Base-by-base conservation (phyloP, 2,888 invertebrate genomes). In the Himalopsyche kuldschensis region DNA sequence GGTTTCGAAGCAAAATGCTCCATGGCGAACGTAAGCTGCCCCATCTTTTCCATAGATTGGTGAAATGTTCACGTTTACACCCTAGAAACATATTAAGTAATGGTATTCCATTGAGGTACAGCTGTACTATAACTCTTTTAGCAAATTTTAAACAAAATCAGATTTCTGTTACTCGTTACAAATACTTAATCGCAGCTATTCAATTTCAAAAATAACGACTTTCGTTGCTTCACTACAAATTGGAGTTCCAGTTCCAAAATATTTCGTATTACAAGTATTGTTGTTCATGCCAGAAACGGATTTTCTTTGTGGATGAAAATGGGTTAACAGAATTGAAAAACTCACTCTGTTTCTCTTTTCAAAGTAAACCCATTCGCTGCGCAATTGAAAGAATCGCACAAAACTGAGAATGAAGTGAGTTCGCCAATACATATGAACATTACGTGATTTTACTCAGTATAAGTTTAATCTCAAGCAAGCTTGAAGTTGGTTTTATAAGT, bases 1-100 rank as follows among this genome's bases (percentile, higher is more conserved):
- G 0, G 98, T 96, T 91, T 98, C 97, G 80, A 98, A 90, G 88
- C 97, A 97, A 88, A 98, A 94, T 2, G 96, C 96, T 0, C 95
- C 95, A 87, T 97, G 96, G 86, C 94, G 94, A 82, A 91, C 93
- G 88, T 98, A 98, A 17, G 88, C 87, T 0, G 93, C 92, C 0
- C 95, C 94, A 6, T 91, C 90, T 89, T 97, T 97, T 0, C 97
- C 98, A 10, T 88, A 85, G 41, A 96, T 89, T 0, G 94, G 92
- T 20, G 24, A 35, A 77, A 77, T 41, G 75, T n/a, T 75, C 32
- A 31, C 31, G 1, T 20, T 30, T 20, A 75, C 75, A 31, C 75
- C 75, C 75, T 75, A 32, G 31, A 75, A 31, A n/a, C 17, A 75
- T 27, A 69, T 27, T 15, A 15, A 15, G 15, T 15, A 15, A 3